Base-by-base conservation (phyloP, 2,888 invertebrate species). In the Eupithecia inturbata region DNA sequence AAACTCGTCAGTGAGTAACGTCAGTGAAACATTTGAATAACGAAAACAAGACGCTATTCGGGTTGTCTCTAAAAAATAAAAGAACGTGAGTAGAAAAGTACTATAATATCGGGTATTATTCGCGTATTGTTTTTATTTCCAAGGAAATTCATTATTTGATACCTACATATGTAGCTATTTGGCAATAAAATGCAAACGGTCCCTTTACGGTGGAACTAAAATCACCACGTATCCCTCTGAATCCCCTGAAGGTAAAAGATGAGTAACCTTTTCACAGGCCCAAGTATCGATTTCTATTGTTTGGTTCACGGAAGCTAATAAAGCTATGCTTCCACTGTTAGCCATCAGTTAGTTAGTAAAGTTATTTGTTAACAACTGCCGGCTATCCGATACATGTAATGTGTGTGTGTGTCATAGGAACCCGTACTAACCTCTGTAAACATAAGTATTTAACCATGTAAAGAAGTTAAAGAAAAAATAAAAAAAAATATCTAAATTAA, bases 301-400 rank as follows among this genome's bases (percentile, higher is more conserved):
- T 53, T 68, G 22, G 5, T 14, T 68, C n/a, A 41, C 41, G 39
- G 62, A 41, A 45, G 70, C 33, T 41, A 70, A 41, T 70, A 71
- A 73, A 79, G 75, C 73, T 36, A 63, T 36, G 63, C 19, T 64
- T 64, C 63, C 36, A n/a, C 33, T 36, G 14, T 66, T 66, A 26
- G 26, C 66, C 26, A 66, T 66, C 41, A 49, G 45, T 66, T 66
- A 49, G 45, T 49, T 67, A 19, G 45, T 16, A 64, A 64, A 64
- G 39, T 39, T 64, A 57, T 53, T 53, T 53, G 66, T 39, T 41
- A 36, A n/a, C 16, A 66, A 39, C 39, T 31, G 62, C 26, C 66
- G 66, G 22, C 4, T 36, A 36, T 39, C 64, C 19, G 57, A 26
- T 57, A 57, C 26, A n/a, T n/a, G n/a, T n/a, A n/a, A n/a, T n/a